Evolutionary conservation across 1,140 invertebrate species (phyloP).

Genomic region (Aphis gossypii): DNA sequence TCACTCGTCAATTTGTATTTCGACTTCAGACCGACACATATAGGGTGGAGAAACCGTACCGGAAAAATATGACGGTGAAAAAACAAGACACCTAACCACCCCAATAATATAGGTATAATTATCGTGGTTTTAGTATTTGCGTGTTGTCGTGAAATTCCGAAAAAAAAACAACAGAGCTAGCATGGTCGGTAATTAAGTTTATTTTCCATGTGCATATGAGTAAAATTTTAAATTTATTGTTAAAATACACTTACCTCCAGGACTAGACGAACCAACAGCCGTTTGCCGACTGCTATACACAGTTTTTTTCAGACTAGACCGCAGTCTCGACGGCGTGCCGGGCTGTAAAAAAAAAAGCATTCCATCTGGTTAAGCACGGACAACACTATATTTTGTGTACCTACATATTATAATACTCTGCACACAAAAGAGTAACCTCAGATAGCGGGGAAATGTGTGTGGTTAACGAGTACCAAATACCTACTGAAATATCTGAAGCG

Average conservation of each 20-base stretch:
- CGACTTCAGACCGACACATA: too few species aligned
- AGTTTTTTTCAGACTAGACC: conserved; percentile 47
- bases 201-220: not conserved
- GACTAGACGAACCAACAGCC: not conserved
- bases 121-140: too few species aligned
- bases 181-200: not conserved
- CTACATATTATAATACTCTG: not conserved
- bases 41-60: too few species aligned
- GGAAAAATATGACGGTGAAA: too few species aligned
- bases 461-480: too few species aligned
- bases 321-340: conserved; percentile 16
- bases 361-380: not conserved
- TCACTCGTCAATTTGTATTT: too few species aligned
- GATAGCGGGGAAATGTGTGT: too few species aligned
- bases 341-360: not conserved
- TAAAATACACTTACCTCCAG: not conserved
- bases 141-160: not conserved
- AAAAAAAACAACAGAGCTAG: not conserved
- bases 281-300: conserved; percentile 25
- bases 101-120: too few species aligned
- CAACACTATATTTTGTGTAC: not conserved
- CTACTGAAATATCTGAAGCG: too few species aligned
- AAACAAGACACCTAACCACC: too few species aligned
- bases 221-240: not conserved
- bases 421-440: not conserved